A percentile compares a stretch with the other conserved stretches of the same genome.
phyloP scores from a whole-genome alignment of 1,140 invertebrate genomes.

The Drosophila quadrilineata region DNA sequence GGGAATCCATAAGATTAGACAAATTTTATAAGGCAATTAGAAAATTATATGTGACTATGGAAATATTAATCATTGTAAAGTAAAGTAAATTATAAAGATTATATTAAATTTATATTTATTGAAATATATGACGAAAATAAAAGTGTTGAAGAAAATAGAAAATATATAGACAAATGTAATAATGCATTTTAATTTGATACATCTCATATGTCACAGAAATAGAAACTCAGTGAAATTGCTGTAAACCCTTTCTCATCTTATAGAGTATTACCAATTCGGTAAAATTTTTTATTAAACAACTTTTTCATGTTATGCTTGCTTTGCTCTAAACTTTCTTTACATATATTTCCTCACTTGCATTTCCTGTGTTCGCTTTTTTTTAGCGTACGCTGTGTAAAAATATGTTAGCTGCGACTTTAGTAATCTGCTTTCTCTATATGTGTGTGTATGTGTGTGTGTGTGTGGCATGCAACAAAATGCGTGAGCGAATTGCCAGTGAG shows the following conservation, averaged over 20 bases:
- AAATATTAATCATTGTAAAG: too few species aligned
- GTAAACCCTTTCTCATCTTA: too few species aligned
- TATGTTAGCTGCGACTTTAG: slow-evolving; percentile 74
- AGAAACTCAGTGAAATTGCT: too few species aligned
- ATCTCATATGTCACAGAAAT: too few species aligned
- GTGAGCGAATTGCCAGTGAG: slow-evolving; percentile 58
- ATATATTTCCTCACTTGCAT: slow-evolving; percentile 39
- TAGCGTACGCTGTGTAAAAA: slow-evolving; percentile 40
- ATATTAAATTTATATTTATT: too few species aligned
- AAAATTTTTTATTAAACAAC: too few species aligned
- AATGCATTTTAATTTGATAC: too few species aligned
- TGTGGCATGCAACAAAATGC: slow-evolving; percentile 46
- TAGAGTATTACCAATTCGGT: slow-evolving; percentile 4
- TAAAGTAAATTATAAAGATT: too few species aligned
- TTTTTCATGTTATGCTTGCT: slow-evolving; percentile 17
- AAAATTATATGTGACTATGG: neutral
- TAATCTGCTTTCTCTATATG: slow-evolving; percentile 53
- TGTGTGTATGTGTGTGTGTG: slow-evolving; percentile 9
- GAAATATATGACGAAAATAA: too few species aligned
- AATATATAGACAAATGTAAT: too few species aligned
- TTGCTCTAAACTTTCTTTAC: slow-evolving; percentile 1
- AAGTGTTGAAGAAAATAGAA: too few species aligned
- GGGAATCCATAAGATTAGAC: neutral
- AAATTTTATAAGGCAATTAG: neutral
- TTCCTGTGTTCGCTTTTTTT: slow-evolving; percentile 43